A percentile compares a stretch with the other conserved stretches of the same genome.
Conservation (phyloP, 2,888 invertebrate genomes). For the Notodonta dromedarius region DNA sequence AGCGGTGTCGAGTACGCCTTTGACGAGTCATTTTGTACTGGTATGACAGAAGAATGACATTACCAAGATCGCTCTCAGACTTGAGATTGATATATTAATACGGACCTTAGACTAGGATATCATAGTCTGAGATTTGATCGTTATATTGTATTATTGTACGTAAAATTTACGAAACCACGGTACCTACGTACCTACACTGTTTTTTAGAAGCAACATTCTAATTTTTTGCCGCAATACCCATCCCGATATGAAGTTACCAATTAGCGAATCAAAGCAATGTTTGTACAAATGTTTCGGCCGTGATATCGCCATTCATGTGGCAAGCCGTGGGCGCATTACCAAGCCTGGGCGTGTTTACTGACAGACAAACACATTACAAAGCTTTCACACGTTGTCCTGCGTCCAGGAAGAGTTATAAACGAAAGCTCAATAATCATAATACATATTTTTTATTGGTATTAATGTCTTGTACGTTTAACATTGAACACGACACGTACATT, state of each 20-base stretch:
- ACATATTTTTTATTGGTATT: slow-evolving; percentile 1
- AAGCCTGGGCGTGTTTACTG: slow-evolving; percentile 17
- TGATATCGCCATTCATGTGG: slow-evolving; percentile 10
- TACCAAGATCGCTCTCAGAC: too few relatives aligned
- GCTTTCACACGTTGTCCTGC: slow-evolving; percentile 28
- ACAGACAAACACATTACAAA: slow-evolving; percentile 13
- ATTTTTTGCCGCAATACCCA: neutral
- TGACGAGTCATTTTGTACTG: too few relatives aligned
- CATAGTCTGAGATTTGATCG: too few relatives aligned
- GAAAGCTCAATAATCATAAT: slow-evolving; percentile 13
- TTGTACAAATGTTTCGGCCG: slow-evolving; percentile 17
- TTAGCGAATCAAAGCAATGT: slow-evolving; percentile 15
- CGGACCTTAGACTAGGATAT: too few relatives aligned
- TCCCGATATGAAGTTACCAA: neutral
- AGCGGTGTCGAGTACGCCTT: too few relatives aligned
- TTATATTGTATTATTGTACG: too few relatives aligned
- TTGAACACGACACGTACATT: slow-evolving; percentile 2
- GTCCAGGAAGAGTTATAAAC: slow-evolving; percentile 15
- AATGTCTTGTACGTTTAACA: slow-evolving; percentile 5
- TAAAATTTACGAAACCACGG: too few relatives aligned
- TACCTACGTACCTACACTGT: neutral
- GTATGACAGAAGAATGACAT: too few relatives aligned
- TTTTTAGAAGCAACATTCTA: neutral
- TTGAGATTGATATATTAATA: too few relatives aligned
- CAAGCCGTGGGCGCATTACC: slow-evolving; percentile 21